A percentile compares a stretch with the other conserved stretches of the same genome.
These are phyloP conservation scores for Tigriopus japonicus DNA, from an alignment of 1,140 invertebrate genomes.

Conservation along the genomic window DNA sequence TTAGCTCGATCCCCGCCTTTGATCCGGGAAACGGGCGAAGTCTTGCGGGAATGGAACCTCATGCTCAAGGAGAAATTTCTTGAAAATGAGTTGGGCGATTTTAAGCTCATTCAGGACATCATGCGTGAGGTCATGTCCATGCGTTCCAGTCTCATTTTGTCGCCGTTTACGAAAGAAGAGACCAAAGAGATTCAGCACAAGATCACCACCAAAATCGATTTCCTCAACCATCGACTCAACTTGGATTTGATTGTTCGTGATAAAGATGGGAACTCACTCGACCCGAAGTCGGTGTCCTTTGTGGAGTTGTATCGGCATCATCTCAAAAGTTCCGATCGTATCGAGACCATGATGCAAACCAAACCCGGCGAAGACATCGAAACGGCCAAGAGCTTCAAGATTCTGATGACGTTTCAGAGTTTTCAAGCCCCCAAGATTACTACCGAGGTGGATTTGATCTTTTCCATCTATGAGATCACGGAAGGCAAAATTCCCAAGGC, in stretches of 20 bases:
- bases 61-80: background rate
- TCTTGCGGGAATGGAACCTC: background rate
- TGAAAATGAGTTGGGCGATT: background rate
- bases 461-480: background rate
- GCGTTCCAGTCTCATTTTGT: background rate
- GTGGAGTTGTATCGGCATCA: background rate
- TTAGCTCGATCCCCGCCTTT: background rate
- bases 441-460: background rate
- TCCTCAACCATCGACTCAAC: background rate
- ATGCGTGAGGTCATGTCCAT: background rate
- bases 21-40: background rate
- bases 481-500: background rate
- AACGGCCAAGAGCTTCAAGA: background rate
- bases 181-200: constrained; percentile 3
- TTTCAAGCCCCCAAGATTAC: background rate
- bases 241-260: constrained; percentile 3
- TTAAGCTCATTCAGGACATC: background rate
- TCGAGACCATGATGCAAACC: background rate
- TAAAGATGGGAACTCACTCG: background rate
- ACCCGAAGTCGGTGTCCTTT: background rate
- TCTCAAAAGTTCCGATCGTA: background rate
- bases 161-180: constrained; percentile 4
- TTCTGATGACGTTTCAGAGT: background rate
- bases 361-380: background rate
- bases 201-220: constrained; percentile 7